Base-by-base conservation (phyloP, 2,113 vertebrate genomes). In the Silurus meridionalis region DNA sequence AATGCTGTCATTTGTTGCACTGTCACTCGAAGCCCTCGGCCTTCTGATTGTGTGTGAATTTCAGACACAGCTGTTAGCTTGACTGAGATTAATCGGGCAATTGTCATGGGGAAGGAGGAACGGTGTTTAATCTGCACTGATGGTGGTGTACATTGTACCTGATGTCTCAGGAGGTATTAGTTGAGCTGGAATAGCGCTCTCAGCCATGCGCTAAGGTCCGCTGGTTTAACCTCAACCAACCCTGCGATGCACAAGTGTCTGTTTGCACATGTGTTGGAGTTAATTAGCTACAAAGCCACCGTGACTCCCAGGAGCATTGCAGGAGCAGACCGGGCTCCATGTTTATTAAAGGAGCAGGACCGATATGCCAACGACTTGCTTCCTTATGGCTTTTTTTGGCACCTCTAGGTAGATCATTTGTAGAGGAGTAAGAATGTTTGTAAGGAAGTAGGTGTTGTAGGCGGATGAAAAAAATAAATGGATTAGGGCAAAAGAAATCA, bases 241-340 rank as follows among this genome's bases (percentile, higher is more conserved):
- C 80, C 55, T 64, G 48, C 80, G 79, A 80, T 84, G 84, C 89
- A 84, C 63, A n/a, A 84, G 83, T 86, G 86, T 90, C 87, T 88
- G 84, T 84, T 84, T 84, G 81, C 87, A 88, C 87, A 86, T 86
- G 89, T 90, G 89, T 90, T 88, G 46, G 89, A 82, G 86, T 89
- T 90, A 90, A 90, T 90, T 86, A 87, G 89, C 87, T 82, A 86
- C 89, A 89, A 84, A 88, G 69, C 85, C 75, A 63, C 84, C 64
- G 84, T 85, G n/a, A 69, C 53, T 84, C 83, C 84, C 88, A 80
- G 21, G 90, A 89, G 89, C 28, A 80, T 60, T n/a, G 15, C 14
- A 23, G 64, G 80, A 63, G 58, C 57, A 61, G 71, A 84, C 80
- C 86, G 58, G 50, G 52, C 60, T 75, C 66, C 13, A 63, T 88